phyloP scores from a whole-genome alignment of 2,113 vertebrate genomes.

The Carassius auratus region DNA sequence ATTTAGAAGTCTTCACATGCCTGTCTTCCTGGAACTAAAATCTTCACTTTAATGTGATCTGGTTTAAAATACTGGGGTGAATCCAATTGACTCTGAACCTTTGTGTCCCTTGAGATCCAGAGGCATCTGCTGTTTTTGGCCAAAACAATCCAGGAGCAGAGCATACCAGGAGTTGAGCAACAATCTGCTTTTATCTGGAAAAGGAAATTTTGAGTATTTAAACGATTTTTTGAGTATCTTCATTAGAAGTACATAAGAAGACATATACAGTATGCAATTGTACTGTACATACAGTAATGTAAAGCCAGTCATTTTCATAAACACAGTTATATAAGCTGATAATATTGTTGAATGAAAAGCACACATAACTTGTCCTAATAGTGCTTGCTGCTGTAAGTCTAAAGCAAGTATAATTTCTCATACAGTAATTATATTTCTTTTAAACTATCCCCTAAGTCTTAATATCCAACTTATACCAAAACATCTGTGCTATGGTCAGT shows the following conservation, averaged over 20 bases:
- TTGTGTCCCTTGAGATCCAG: constrained; percentile 59
- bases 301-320: background rate
- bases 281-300: background rate
- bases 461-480: background rate
- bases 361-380: background rate
- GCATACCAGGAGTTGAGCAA: constrained; percentile 61
- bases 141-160: constrained; percentile 25
- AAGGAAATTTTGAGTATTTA: constrained; percentile 41
- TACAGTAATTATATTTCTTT: background rate
- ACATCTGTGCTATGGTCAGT: background rate
- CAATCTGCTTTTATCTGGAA: constrained; percentile 48
- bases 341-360: background rate
- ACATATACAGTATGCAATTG: too few relatives aligned
- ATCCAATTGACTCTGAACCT: constrained; percentile 38
- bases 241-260: background rate
- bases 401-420: background rate
- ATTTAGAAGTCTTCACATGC: constrained; percentile 38
- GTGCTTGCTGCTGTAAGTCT: background rate
- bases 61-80: constrained; percentile 40
- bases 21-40: constrained; percentile 27
- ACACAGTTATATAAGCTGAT: background rate
- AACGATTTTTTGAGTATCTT: background rate
- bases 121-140: constrained; percentile 54
- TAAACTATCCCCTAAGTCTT: background rate
- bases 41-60: constrained; percentile 38